Evolutionary conservation across 1,140 invertebrate genomes (phyloP).

Genomic region (Dermatophagoides farinae): DNA sequence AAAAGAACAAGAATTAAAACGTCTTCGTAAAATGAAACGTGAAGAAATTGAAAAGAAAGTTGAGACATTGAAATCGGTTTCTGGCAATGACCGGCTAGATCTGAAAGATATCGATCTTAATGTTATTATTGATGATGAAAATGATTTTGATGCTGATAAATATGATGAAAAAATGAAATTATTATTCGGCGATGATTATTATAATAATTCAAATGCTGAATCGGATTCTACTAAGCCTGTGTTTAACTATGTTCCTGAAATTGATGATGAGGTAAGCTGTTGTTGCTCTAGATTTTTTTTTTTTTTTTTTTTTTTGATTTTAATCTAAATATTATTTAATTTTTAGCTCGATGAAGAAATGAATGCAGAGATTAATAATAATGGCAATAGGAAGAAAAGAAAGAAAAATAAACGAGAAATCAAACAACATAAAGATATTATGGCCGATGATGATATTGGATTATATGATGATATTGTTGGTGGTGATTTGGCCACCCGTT

Average conservation of each 20-base stretch:
- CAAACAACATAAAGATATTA: not conserved
- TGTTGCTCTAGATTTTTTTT: too few relatives aligned
- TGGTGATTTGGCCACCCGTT: constrained; percentile 61
- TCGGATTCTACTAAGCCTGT: constrained; percentile 45
- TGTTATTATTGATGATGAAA: constrained; percentile 23
- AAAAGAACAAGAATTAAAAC: constrained; percentile 45
- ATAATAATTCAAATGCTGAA: constrained; percentile 40
- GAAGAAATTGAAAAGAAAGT: constrained; percentile 80
- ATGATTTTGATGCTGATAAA: constrained; percentile 78
- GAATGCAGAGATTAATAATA: not conserved
- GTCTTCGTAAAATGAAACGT: constrained; percentile 61
- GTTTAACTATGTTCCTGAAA: constrained; percentile 56
- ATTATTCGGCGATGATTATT: constrained; percentile 69
- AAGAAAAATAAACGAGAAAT: constrained; percentile 47
- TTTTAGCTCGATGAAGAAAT: constrained; percentile 10
- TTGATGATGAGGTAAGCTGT: constrained; percentile 24
- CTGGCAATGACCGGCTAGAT: constrained; percentile 41
- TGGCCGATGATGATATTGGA: constrained; percentile 57
- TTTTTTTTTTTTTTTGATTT: constrained; percentile 30
- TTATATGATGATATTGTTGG: constrained; percentile 77
- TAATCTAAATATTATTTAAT: constrained; percentile 38
- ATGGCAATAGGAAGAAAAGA: constrained; percentile 44
- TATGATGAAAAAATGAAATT: constrained; percentile 64
- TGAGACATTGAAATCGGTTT: constrained; percentile 63
- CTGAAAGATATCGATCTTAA: constrained; percentile 32